A percentile compares a stretch with the other conserved stretches of the same genome.
These are phyloP conservation scores for Fragariocoptes setiger DNA, from an alignment of 1,140 invertebrate genomes.

Conservation along the genomic window DNA sequence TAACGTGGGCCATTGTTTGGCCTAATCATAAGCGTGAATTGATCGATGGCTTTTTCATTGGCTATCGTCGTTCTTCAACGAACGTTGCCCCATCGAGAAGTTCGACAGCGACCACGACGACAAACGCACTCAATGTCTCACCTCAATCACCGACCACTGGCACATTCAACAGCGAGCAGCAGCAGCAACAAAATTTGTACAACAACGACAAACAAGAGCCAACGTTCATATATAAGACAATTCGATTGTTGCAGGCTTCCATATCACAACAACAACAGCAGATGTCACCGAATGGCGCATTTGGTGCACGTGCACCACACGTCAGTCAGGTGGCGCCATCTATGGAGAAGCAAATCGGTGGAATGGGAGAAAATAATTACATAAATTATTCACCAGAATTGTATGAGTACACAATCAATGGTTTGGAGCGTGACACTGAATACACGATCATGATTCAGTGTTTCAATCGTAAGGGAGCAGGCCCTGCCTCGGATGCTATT, in stretches of 20 bases:
- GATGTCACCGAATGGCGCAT: not conserved
- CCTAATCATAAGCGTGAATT: constrained; percentile 1
- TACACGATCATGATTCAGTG: constrained; percentile 17
- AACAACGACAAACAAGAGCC: constrained; percentile 1
- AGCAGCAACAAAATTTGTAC: no score
- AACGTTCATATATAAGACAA: constrained; percentile 9
- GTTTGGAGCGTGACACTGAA: constrained; percentile 15
- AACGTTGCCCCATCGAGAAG: constrained; percentile 3
- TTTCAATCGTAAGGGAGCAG: constrained; percentile 21
- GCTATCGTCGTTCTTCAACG: constrained; percentile 14
- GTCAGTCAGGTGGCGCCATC: constrained; percentile 4
- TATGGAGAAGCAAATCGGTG: constrained; percentile 4
- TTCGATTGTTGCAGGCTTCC: constrained; percentile 5
- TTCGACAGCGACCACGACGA: no score
- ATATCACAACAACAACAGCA: not conserved
- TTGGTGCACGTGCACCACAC: not conserved
- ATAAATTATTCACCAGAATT: not conserved
- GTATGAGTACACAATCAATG: constrained; percentile 9
- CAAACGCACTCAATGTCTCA: no score
- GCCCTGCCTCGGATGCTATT: constrained; percentile 37
- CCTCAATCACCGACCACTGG: no score
- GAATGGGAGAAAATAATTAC: constrained; percentile 2
- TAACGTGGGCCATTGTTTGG: constrained; percentile 10
- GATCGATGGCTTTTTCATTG: constrained; percentile 28
- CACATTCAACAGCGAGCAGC: no score